Percentiles rank a stretch among this genome's conserved stretches.
These are phyloP conservation scores for human DNA, from an alignment of 2,113 vertebrate species.

Conservation along the genomic window GRCh38 chr1:187478001-187478500, in stretches of 20 bases:
- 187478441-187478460: not conserved
- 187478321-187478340: not conserved
- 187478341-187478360: not conserved
- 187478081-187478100: conserved; percentile 14
- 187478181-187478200: not conserved
- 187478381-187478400: not conserved
- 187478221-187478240: not conserved
- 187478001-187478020: conserved; percentile 18
- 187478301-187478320: not conserved
- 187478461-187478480: not conserved
- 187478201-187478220: not conserved
- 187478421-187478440: not conserved
- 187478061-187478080: conserved; percentile 43
- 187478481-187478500: not conserved
- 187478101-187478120: conserved; percentile 56
- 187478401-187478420: not conserved
- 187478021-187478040: conserved; percentile 47
- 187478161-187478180: not conserved
- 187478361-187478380: not conserved
- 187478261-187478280: not conserved
- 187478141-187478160: conserved; percentile 6
- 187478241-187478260: not conserved
- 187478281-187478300: not conserved
- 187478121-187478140: conserved; percentile 22
- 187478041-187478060: conserved; percentile 57